Conservation (phyloP, 1,140 invertebrate species). For the Procambarus clarkii region DNA sequence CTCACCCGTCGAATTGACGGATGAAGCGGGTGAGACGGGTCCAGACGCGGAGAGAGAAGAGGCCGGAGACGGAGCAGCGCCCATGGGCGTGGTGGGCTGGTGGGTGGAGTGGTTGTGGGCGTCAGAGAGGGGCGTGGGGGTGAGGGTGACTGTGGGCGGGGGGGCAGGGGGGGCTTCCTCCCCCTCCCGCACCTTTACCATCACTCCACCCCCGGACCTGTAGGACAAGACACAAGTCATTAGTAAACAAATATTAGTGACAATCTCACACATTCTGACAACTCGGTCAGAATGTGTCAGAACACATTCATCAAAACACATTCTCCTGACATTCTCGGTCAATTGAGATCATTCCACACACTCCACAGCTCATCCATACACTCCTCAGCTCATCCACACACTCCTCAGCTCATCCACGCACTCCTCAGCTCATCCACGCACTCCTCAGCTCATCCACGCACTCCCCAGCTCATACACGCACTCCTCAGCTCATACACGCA, state of each 20-base stretch:
- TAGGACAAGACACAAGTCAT: background rate
- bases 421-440: too few species aligned
- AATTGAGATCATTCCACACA: too few species aligned
- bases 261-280: too few species aligned
- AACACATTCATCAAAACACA: too few species aligned
- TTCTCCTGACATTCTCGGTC: too few species aligned
- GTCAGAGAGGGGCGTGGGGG: constrained; percentile 43
- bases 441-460: too few species aligned
- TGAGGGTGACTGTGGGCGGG: constrained; percentile 63
- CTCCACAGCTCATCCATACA: too few species aligned
- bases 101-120: background rate
- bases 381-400: too few species aligned
- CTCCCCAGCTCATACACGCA: too few species aligned
- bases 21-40: constrained; percentile 51
- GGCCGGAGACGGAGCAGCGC: constrained; percentile 42
- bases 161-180: constrained; percentile 43
- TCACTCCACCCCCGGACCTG: constrained; percentile 45
- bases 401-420: too few species aligned
- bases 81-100: constrained; percentile 25
- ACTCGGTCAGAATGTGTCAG: too few species aligned
- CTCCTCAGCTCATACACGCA: too few species aligned
- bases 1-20: constrained; percentile 57
- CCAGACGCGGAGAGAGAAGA: constrained; percentile 52
- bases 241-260: background rate
- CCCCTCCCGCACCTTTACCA: constrained; percentile 59